Conservation (phyloP, 2,113 vertebrate genomes). For the Nycticryphes semicollaris region DNA sequence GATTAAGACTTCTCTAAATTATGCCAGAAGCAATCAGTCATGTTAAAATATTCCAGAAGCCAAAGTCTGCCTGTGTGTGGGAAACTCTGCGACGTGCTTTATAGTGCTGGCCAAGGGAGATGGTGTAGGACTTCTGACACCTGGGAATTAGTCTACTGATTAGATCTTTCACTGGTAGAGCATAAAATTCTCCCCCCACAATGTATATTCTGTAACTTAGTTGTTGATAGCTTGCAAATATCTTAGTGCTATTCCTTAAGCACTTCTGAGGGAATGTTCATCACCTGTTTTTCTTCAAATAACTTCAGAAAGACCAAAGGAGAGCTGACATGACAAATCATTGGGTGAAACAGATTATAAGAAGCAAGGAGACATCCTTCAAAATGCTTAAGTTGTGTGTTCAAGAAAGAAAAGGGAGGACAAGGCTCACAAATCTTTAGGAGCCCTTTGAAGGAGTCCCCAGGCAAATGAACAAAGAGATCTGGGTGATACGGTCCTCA, state of each 20-base stretch:
- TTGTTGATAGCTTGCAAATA: conserved; percentile 49
- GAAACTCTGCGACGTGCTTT: background rate
- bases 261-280: conserved; percentile 39
- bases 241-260: background rate
- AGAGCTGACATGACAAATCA: conserved; percentile 46
- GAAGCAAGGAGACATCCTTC: conserved; percentile 47
- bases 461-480: conserved; percentile 49
- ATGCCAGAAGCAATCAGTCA: conserved; percentile 17
- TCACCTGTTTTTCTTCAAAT: conserved; percentile 64
- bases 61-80: background rate
- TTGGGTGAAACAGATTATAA: conserved; percentile 26
- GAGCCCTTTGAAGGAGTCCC: conserved; percentile 53
- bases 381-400: conserved; percentile 11
- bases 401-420: conserved; percentile 55
- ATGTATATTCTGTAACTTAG: background rate
- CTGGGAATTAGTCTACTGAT: conserved; percentile 26
- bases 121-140: conserved; percentile 23
- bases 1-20: background rate
- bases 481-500: conserved; percentile 29
- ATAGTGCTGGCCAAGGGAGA: background rate
- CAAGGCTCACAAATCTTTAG: conserved; percentile 60
- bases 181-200: background rate
- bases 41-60: conserved; percentile 33
- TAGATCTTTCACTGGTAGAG: conserved; percentile 34
- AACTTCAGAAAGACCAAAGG: conserved; percentile 37